A percentile compares a stretch with the other conserved stretches of the same genome.
Conservation (phyloP, 2,113 vertebrate genomes). For the Athene cunicularia region DNA sequence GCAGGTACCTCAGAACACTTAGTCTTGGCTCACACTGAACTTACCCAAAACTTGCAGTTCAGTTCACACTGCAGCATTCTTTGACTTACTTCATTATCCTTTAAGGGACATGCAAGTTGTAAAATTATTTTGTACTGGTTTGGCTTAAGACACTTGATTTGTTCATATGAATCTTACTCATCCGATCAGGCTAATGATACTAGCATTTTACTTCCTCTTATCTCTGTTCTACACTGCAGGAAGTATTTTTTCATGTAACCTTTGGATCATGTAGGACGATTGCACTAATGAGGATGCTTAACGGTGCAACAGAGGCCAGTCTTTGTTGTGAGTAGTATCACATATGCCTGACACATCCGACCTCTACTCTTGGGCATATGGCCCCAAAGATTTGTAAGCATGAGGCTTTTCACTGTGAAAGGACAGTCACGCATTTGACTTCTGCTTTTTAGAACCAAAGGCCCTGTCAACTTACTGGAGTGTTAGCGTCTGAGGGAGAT, state of each 20-base stretch:
- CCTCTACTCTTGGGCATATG: background rate
- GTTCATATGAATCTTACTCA: background rate
- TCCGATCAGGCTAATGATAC: background rate
- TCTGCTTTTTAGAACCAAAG: background rate
- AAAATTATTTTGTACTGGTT: background rate
- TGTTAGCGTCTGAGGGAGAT: background rate
- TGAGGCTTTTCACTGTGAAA: background rate
- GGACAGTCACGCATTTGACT: background rate
- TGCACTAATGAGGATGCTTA: background rate
- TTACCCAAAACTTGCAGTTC: background rate
- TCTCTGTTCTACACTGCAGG: background rate
- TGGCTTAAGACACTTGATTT: background rate
- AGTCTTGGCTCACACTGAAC: background rate
- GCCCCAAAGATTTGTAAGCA: background rate
- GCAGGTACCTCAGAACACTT: rapidly evolving
- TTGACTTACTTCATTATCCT: background rate
- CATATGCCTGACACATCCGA: background rate
- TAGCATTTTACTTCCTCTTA: background rate
- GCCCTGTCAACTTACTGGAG: background rate
- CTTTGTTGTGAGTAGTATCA: background rate
- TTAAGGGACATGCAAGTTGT: background rate
- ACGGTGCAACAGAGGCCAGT: background rate
- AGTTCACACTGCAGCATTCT: background rate
- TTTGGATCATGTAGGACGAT: background rate
- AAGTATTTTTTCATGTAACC: background rate